Evolutionary conservation across 2,888 invertebrate genomes (phyloP), one percentile per base, ranked within the genome.

Genomic region (Thelaira solivaga): DNA sequence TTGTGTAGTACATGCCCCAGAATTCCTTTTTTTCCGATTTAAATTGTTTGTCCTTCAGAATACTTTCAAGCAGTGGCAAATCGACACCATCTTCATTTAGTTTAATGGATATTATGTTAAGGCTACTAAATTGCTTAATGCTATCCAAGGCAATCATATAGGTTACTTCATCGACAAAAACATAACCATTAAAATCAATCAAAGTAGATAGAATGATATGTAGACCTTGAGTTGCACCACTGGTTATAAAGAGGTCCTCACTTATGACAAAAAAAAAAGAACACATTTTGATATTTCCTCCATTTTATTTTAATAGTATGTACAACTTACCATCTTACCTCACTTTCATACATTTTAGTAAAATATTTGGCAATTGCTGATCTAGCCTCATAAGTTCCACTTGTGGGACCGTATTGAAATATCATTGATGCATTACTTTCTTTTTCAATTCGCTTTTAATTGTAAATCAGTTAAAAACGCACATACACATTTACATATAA

Each of bases 91-190:
- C 89, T 0, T 90, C 83, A 78, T 90, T 91, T 78, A 91, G 88
- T 45, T 91, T 91, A 10, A 92, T 91, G 83, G 91, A 87, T 26
- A 92, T 85, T 22, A 93, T 86, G 79, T 87, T 89, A 80, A 91
- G 86, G 1, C 89, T 86, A 7, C 91, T 89, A 81, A 92, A 92
- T 80, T 91, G 90, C 71, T 88, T 88, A 76, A 93, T 90, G 10
- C 88, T 86, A 36, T 91, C 90, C 22, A 92, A 84, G 2, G 92
- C 93, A 75, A 92, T 90, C 90, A 92, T 92, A 81, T 92, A 93
- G 0, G 92, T 92, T 11, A 91, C 91, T 84, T 93, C 92, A 82
- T 93, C 93, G 8, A 92, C 91, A 84, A 93, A 93, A 59, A 93
- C 90, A 8, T 90, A 86, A 1, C 91, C 91, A 49, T 90, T 88